These are phyloP conservation scores for Diachasma alloeum DNA, from an alignment of 1,140 invertebrate species.

Conservation along the genomic window DNA sequence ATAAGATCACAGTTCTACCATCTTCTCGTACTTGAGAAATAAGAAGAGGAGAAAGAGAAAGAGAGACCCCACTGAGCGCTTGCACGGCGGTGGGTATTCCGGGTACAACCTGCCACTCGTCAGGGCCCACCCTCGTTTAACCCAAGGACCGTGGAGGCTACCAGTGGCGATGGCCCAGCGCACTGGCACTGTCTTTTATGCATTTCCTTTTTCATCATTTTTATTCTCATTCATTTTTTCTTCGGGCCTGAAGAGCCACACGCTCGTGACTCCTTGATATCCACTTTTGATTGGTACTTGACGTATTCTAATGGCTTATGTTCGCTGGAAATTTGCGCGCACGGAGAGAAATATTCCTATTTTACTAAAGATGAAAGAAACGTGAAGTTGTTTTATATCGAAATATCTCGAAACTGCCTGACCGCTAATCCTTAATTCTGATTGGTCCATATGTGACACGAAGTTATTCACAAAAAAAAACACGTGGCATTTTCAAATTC, in stretches of 20 bases:
- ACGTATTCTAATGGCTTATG: not conserved
- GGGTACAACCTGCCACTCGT: conserved; percentile 58
- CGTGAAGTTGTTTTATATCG: no score
- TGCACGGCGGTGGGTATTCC: conserved; percentile 56
- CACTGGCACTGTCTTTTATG: not conserved
- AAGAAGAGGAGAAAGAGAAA: conserved; percentile 3
- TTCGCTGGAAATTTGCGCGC: not conserved
- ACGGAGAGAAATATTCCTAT: no score
- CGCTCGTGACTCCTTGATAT: not conserved
- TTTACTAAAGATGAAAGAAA: no score
- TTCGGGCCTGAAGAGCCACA: not conserved
- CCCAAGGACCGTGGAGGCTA: conserved; percentile 11
- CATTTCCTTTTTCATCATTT: not conserved
- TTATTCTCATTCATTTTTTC: not conserved
- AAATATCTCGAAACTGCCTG: no score
- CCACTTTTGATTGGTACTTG: not conserved
- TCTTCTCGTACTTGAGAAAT: not conserved
- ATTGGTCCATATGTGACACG: no score
- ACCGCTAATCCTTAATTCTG: no score
- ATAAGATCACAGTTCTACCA: conserved; percentile 40
- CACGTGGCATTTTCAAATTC: no score
- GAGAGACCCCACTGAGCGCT: conserved; percentile 53
- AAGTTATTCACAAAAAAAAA: no score
- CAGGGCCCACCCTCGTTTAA: conserved; percentile 51
- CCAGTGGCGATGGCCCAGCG: not conserved